Evolutionary conservation across 2,888 invertebrate species (phyloP), one percentile per base, ranked within the genome.

Genomic region (Physocephala rufipes): DNA sequence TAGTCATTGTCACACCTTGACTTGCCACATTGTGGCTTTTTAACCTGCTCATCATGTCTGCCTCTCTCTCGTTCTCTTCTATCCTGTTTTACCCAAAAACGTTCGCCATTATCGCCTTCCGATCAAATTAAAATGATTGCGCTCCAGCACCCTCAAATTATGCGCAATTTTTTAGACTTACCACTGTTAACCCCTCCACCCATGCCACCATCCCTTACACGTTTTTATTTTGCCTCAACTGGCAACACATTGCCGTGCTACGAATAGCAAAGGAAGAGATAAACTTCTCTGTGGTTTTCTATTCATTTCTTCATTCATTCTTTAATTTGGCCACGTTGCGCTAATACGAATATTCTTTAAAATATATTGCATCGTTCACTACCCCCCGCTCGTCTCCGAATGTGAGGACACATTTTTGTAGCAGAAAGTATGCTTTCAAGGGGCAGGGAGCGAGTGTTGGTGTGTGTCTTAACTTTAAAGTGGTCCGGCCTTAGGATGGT

Each of bases 71-170:
- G n/a, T n/a, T n/a, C n/a, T n/a, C n/a, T n/a, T n/a, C n/a, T n/a
- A n/a, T n/a, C n/a, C n/a, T n/a, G n/a, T n/a, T n/a, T n/a, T 2
- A 43, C 13, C n/a, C 19, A 19, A 36, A 16, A 28, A 16, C 30
- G 36, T 47, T 36, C 2, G 61, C 51, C 51, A 51, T 70, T 76
- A 76, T 77, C 78, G 70, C 72, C 70, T 72, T 73, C 72, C 74
- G 71, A 78, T 78, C 76, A 76, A 76, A 76, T 77, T 77, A 76
- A 77, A 76, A 77, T 75, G 75, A 76, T 77, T 77, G 70, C 70
- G 68, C 74, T 75, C 75, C 73, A 76, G 75, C 76, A 76, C 75
- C 75, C n/a, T 77, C 75, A 74, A 74, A 73, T 76, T 75, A 71
- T 73, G 75, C 75, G 73, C 70, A 43, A 55, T 26, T 19, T 66